Conservation (phyloP, 1,140 invertebrate species). For the Liolophura sinensis region DNA sequence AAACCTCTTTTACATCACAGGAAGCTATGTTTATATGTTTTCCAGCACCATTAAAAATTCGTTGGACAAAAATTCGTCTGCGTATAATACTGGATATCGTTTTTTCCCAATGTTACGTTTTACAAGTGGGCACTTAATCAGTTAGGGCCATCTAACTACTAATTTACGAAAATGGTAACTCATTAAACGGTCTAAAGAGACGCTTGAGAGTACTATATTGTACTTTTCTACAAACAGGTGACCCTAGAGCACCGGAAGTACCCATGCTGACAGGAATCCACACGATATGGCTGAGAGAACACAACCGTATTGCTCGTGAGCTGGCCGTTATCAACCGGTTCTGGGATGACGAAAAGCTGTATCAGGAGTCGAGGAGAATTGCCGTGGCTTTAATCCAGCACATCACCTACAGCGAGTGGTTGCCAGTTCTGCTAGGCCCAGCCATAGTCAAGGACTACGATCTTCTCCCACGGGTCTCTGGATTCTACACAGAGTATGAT, state of each 20-base stretch:
- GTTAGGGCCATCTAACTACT: too few relatives aligned
- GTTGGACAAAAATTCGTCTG: too few relatives aligned
- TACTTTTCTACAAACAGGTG: slow-evolving; percentile 60
- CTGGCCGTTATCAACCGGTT: slow-evolving; percentile 80
- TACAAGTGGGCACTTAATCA: too few relatives aligned
- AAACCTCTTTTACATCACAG: too few relatives aligned
- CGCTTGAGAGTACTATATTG: too few relatives aligned
- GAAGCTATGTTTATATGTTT: too few relatives aligned
- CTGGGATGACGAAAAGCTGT: slow-evolving; percentile 68
- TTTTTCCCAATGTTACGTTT: too few relatives aligned
- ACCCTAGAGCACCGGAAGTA: slow-evolving; percentile 79
- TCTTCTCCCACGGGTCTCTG: slow-evolving; percentile 3
- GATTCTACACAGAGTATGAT: slow-evolving; percentile 76
- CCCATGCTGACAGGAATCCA: slow-evolving; percentile 93
- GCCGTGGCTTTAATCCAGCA: slow-evolving; percentile 86
- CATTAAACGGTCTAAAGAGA: too few relatives aligned
- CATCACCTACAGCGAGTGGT: slow-evolving; percentile 91
- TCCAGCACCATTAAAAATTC: too few relatives aligned
- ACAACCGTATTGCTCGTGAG: slow-evolving; percentile 84
- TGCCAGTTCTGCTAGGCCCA: slow-evolving; percentile 84
- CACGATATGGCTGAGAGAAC: slow-evolving; percentile 93
- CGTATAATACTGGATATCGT: too few relatives aligned
- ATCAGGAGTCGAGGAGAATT: slow-evolving; percentile 81
- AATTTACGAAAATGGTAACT: too few relatives aligned
- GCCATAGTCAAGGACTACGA: slow-evolving; percentile 3